Evolutionary conservation across 2,888 invertebrate species (phyloP).

Genomic region (Perizoma affinitatum): DNA sequence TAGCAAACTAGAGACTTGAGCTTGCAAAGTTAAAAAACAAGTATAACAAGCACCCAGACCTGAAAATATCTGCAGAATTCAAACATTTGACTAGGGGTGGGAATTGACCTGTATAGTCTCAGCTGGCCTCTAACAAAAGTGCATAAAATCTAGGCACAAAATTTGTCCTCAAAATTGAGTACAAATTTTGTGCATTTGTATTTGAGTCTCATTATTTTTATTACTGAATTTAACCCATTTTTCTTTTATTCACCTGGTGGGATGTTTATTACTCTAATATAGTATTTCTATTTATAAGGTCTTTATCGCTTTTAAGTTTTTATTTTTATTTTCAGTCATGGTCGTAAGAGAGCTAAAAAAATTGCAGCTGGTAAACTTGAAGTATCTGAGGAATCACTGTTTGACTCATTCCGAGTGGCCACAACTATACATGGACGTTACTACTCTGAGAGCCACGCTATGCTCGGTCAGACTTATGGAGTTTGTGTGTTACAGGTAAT

Average conservation of each 20-base stretch:
- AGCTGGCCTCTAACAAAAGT: too few relatives aligned
- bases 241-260: too few relatives aligned
- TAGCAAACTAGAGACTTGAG: constrained; percentile 13
- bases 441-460: constrained; percentile 98
- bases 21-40: too few relatives aligned
- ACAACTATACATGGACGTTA: constrained; percentile 99
- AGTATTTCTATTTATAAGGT: constrained; percentile 1
- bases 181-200: too few relatives aligned
- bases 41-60: too few relatives aligned
- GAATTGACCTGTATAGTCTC: too few relatives aligned
- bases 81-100: too few relatives aligned
- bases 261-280: background rate
- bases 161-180: too few relatives aligned
- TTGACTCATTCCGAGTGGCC: constrained; percentile 97
- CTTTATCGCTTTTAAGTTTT: background rate
- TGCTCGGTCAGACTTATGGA: constrained; percentile 98
- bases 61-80: too few relatives aligned
- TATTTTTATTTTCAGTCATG: constrained; percentile 85
- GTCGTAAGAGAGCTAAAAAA: constrained; percentile 97
- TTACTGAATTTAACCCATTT: too few relatives aligned
- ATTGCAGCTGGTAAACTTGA: constrained; percentile 94
- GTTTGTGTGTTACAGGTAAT: constrained; percentile 95
- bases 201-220: too few relatives aligned
- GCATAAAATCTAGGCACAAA: too few relatives aligned
- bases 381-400: constrained; percentile 97